phyloP scores from a whole-genome alignment of 2,888 invertebrate species.

The Trisateles emortualis region DNA sequence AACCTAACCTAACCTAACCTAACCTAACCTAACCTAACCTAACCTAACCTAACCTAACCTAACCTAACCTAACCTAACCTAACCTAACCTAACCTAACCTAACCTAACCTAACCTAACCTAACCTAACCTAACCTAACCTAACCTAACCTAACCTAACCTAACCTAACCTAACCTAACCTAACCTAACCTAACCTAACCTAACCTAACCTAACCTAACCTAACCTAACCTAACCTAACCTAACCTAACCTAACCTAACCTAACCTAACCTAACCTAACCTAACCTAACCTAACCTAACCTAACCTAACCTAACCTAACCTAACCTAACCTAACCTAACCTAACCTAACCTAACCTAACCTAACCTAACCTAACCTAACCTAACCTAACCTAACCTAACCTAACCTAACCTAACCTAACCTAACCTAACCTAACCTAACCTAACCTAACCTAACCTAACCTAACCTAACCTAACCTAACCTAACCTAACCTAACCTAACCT shows the following conservation, averaged over 20 bases:
- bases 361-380: constrained; percentile 14
- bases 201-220: constrained; percentile 14
- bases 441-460: constrained; percentile 8
- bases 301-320: constrained; percentile 13
- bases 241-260: constrained; percentile 14
- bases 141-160: constrained; percentile 10
- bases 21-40: constrained; percentile 6
- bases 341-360: constrained; percentile 14
- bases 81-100: constrained; percentile 7
- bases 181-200: constrained; percentile 14
- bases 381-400: constrained; percentile 14
- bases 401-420: constrained; percentile 14
- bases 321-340: constrained; percentile 10
- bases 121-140: constrained; percentile 6
- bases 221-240: constrained; percentile 14
- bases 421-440: constrained; percentile 11
- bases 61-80: constrained; percentile 7
- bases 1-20: constrained; percentile 12
- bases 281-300: constrained; percentile 14
- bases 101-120: constrained; percentile 7
- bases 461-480: constrained; percentile 8
- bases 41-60: constrained; percentile 7
- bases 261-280: constrained; percentile 14
- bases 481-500: constrained; percentile 8
- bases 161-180: constrained; percentile 14